Evolutionary conservation across 2,113 vertebrate genomes (phyloP).

Genomic region (Phrynosoma platyrhinos): DNA sequence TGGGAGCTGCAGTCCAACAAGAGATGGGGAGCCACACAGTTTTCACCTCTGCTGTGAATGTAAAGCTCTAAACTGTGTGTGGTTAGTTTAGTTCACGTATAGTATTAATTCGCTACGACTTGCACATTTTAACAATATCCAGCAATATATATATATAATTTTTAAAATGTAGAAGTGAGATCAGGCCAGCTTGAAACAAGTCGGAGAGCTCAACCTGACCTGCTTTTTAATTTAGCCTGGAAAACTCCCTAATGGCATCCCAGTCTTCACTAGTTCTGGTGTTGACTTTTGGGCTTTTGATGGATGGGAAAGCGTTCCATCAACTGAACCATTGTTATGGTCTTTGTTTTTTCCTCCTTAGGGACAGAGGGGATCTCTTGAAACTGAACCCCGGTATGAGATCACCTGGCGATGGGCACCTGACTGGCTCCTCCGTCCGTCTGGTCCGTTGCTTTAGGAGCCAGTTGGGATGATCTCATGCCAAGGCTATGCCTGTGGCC

Average conservation of each 20-base stretch:
- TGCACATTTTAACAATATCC: background rate
- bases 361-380: background rate
- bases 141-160: background rate
- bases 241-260: background rate
- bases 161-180: no score
- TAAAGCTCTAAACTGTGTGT: no score
- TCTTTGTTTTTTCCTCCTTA: background rate
- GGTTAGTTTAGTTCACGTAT: no score
- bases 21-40: no score
- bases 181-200: background rate
- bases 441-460: no score
- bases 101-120: no score
- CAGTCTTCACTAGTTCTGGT: background rate
- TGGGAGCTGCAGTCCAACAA: no score
- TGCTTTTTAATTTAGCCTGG: background rate
- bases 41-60: no score
- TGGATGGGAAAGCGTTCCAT: background rate
- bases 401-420: no score
- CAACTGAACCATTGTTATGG: background rate
- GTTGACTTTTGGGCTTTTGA: background rate
- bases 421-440: no score
- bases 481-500: conserved; percentile 37
- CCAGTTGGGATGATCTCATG: conserved; percentile 44
- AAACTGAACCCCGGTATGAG: background rate
- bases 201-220: no score